phyloP scores from a whole-genome alignment of 2,113 vertebrate genomes.

The Clarias gariepinus region DNA sequence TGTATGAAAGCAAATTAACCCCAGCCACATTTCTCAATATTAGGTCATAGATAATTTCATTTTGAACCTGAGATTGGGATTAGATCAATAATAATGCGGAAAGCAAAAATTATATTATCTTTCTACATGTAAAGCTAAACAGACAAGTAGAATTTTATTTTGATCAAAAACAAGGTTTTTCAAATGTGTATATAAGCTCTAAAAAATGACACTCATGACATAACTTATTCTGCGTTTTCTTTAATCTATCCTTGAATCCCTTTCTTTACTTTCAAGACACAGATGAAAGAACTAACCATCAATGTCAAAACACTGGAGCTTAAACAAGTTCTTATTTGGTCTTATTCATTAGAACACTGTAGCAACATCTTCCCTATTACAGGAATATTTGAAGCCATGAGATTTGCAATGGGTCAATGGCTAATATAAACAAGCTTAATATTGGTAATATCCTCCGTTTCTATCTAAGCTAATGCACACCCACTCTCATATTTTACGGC shows the following conservation, averaged over 20 bases:
- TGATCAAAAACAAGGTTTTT: neutral
- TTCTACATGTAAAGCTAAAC: neutral
- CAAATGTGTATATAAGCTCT: neutral
- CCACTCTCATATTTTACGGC: constrained; percentile 1
- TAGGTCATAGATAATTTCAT: neutral
- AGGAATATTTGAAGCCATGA: neutral
- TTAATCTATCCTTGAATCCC: neutral
- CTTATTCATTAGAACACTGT: neutral
- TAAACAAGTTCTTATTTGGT: neutral
- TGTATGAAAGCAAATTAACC: neutral
- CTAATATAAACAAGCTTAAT: constrained; percentile 16
- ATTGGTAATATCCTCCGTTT: constrained; percentile 9
- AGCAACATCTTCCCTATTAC: neutral
- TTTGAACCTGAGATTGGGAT: neutral
- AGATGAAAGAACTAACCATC: neutral
- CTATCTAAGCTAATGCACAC: constrained; percentile 18
- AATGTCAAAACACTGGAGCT: neutral
- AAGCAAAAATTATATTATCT: neutral
- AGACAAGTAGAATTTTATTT: neutral
- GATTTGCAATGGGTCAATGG: constrained; percentile 16
- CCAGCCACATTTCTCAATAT: neutral
- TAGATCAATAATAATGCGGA: neutral
- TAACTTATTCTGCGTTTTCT: neutral
- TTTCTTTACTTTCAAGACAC: neutral
- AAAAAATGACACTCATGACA: neutral